Percentiles rank a stretch among this genome's conserved stretches.
phyloP scores from a whole-genome alignment of 2,797 vertebrate species.

The Hypotaenidia philippensis region DNA sequence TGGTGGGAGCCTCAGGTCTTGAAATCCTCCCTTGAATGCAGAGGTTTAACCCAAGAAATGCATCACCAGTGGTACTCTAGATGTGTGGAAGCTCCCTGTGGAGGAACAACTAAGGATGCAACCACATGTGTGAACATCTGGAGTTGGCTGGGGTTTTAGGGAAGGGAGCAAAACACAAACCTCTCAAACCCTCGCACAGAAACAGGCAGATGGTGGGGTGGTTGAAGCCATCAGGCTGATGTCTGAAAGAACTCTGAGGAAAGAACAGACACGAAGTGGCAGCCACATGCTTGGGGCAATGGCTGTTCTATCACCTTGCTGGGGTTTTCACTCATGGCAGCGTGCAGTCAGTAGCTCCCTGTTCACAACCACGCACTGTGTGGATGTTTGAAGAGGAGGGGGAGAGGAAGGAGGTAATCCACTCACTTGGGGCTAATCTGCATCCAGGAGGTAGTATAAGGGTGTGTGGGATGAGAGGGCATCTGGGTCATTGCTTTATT shows the following conservation, averaged over 20 bases:
- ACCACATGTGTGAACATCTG: neutral
- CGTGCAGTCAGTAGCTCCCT: neutral
- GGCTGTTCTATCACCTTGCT: neutral
- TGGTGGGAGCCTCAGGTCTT: neutral
- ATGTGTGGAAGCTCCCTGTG: neutral
- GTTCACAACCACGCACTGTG: accelerated
- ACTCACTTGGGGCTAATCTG: neutral
- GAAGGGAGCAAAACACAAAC: neutral
- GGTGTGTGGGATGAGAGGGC: neutral
- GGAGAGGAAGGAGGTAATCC: neutral
- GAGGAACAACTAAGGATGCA: neutral
- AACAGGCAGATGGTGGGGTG: accelerated
- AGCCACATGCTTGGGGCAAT: neutral
- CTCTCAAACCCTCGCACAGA: neutral
- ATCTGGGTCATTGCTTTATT: neutral
- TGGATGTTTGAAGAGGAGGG: neutral
- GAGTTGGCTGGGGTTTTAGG: neutral
- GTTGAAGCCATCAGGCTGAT: neutral
- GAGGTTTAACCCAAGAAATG: neutral
- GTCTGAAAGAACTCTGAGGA: accelerated
- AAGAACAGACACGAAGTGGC: neutral
- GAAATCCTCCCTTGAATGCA: neutral
- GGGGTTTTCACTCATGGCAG: neutral
- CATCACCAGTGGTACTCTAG: accelerated
- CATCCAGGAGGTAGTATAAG: neutral